A percentile compares a stretch with the other conserved stretches of the same genome.
Conservation (phyloP, 2,888 invertebrate genomes). For the Pammene aurita region DNA sequence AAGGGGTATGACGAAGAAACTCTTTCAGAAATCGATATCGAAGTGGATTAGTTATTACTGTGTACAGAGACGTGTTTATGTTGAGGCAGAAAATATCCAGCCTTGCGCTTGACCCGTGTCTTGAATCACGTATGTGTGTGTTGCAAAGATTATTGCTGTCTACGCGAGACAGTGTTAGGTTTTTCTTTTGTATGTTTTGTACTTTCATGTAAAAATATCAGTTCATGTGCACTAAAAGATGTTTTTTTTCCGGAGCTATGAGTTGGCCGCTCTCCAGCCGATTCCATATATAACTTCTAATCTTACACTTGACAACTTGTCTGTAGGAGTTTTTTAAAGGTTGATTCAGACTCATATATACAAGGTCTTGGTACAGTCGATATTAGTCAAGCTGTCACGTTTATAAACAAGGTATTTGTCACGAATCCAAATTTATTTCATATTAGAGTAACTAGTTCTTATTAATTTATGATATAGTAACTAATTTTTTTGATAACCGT, state of each 20-base stretch:
- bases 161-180: not conserved
- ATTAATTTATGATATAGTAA: no score
- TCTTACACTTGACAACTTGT: conserved; percentile 55
- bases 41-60: conserved; percentile 33
- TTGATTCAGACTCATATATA: conserved; percentile 25
- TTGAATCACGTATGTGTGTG: conserved; percentile 41
- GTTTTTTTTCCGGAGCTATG: conserved; percentile 56
- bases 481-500: no score
- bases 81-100: conserved; percentile 55
- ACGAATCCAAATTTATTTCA: not conserved
- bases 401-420: conserved; percentile 3
- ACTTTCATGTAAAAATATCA: conserved; percentile 8
- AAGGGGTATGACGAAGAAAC: conserved; percentile 25
- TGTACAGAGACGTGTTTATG: conserved; percentile 47
- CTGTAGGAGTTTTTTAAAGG: conserved; percentile 39
- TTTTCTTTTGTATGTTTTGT: conserved; percentile 11
- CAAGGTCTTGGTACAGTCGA: conserved; percentile 11
- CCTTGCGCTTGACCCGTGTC: conserved; percentile 62
- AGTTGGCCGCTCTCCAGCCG: conserved; percentile 65
- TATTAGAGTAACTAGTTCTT: not conserved
- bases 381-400: conserved; percentile 8
- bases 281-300: conserved; percentile 65
- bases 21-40: conserved; percentile 31
- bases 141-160: conserved; percentile 1
- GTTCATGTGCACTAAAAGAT: conserved; percentile 52